Evolutionary conservation across 2,888 invertebrate species (phyloP).

Genomic region (Cylindroiulus punctatus): DNA sequence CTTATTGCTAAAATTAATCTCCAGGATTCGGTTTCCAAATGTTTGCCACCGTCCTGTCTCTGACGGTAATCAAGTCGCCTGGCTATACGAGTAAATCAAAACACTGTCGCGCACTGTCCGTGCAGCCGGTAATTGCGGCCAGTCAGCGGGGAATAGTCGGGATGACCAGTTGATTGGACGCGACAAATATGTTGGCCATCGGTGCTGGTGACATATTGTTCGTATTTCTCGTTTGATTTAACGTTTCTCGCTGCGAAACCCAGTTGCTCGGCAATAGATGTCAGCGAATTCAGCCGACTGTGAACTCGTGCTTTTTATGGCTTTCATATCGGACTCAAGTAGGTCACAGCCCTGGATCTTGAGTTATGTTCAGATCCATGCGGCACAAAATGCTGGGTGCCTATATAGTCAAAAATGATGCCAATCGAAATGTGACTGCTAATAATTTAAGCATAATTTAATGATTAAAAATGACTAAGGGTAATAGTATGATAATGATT

Average conservation of each 20-base stretch:
- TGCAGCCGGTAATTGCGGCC: background rate
- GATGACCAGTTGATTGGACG: constrained; percentile 32
- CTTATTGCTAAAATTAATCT: constrained; percentile 32
- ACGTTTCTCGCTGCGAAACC: constrained; percentile 9
- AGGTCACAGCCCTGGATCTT: background rate
- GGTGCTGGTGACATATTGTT: background rate
- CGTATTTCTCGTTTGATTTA: constrained; percentile 32
- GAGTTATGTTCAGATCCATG: background rate
- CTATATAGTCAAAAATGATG: too few species aligned
- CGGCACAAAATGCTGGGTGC: too few species aligned
- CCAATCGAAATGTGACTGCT: too few species aligned
- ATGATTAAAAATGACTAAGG: too few species aligned
- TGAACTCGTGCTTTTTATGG: constrained; percentile 17
- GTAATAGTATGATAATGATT: too few species aligned
- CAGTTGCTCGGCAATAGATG: background rate
- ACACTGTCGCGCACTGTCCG: constrained; percentile 32
- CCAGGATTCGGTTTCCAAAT: constrained; percentile 12
- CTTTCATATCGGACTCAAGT: background rate
- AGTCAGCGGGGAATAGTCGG: background rate
- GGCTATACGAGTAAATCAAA: constrained; percentile 15
- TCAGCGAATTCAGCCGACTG: constrained; percentile 19
- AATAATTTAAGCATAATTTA: too few species aligned
- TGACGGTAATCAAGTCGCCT: constrained; percentile 8
- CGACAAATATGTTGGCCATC: constrained; percentile 12
- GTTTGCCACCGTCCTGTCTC: constrained; percentile 15